Evolutionary conservation across 2,888 invertebrate genomes (phyloP).

Genomic region (Phytoseiulus persimilis): DNA sequence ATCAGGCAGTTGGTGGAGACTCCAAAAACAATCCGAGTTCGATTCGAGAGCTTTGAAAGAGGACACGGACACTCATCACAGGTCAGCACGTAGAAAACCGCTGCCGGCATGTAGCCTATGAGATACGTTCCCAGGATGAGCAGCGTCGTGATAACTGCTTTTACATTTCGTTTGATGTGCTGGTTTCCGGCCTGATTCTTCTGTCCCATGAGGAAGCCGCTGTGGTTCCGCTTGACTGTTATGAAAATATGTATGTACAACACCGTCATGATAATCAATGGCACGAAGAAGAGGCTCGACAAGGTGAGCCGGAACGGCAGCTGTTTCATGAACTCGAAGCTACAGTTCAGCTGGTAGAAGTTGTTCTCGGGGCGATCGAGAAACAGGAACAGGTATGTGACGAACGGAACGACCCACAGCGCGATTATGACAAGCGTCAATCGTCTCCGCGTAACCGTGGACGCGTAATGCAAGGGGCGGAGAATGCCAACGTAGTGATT

Average conservation of each 20-base stretch:
- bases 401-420: conserved; percentile 57
- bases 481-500: conserved; percentile 63
- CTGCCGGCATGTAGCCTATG: conserved; percentile 60
- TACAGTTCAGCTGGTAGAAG: conserved; percentile 44
- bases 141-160: conserved; percentile 59
- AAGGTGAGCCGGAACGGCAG: conserved; percentile 54
- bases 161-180: conserved; percentile 47
- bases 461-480: conserved; percentile 59
- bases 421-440: conserved; percentile 54
- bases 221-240: conserved; percentile 56
- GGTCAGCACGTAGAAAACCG: conserved; percentile 56
- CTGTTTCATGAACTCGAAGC: conserved; percentile 50
- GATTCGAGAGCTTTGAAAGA: conserved; percentile 44
- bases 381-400: conserved; percentile 44
- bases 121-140: conserved; percentile 57
- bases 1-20: conserved; percentile 55
- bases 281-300: conserved; percentile 56
- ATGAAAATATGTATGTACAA: conserved; percentile 59
- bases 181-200: conserved; percentile 42
- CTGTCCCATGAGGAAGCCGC: conserved; percentile 40
- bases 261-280: conserved; percentile 57
- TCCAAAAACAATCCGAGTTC: conserved; percentile 43
- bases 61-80: conserved; percentile 54
- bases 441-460: conserved; percentile 56
- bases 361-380: conserved; percentile 38